Base-by-base conservation (phyloP, 1,140 invertebrate genomes). In the Spodoptera litura region DNA sequence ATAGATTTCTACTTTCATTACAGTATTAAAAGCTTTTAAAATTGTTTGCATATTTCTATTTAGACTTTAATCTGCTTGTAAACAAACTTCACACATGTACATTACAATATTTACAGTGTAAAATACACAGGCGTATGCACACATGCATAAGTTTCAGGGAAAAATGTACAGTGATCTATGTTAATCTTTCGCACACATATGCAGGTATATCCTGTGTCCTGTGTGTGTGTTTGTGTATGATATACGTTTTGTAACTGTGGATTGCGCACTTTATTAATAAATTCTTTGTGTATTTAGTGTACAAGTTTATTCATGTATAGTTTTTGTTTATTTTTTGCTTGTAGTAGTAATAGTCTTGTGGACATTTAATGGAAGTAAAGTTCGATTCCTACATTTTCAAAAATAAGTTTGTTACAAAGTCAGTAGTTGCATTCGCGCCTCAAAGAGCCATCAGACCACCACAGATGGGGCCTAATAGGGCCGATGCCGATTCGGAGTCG, bases 141-240 rank as follows among this genome's bases (percentile, higher is more conserved):
- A 86, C 85, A 86, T 72, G 15, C 11, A 78, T 20, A 11, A 9
- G 58, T 71, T 78, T 74, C 59, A 66, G 70, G 70, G 78, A 79
- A 79, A 74, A 27, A 66, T 61, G 61, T 64, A 59, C 58, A 71
- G 56, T 71, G 56, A 71, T 71, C 64, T 71, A 78, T 78, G 76
- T 52, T 66, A 68, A 77, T 76, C 64, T 35, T 38, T 27, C 44
- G 51, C 86, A 89, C 85, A 89, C 87, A 86, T 20, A 2, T 10
- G 64, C 27, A 62, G 10, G 15, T 3, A 27, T 75, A 75, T 75
- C 80, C 78, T 86, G 82, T 84, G 78, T 79, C 79, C 73, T 74
- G 78, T 62, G n/a, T 35, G 31, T 20, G 27, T 35, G 25, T 70
- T 11, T 62, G 59, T 82, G 70, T 62, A 59, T 71, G 25, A 59